Conservation (phyloP, 2,797 vertebrate species). For the Mionectes olivaceus region DNA sequence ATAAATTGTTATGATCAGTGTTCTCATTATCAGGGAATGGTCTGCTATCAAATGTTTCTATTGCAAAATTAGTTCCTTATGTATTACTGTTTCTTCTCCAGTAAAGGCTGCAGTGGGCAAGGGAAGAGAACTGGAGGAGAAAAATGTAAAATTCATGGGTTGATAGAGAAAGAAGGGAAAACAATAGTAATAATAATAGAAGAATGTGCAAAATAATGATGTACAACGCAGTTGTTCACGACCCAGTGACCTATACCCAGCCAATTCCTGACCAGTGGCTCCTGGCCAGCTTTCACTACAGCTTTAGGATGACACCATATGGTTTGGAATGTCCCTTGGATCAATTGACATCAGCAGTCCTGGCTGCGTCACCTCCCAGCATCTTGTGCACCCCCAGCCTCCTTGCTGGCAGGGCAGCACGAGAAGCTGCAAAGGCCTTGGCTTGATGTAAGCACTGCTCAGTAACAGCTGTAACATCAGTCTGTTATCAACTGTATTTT, state of each 20-base stretch:
- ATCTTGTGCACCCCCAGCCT: background rate
- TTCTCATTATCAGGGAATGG: background rate
- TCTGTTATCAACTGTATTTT: background rate
- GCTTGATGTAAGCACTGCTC: background rate
- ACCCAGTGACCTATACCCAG: background rate
- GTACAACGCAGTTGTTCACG: background rate
- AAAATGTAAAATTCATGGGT: background rate
- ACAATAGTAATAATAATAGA: background rate
- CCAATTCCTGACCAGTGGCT: background rate
- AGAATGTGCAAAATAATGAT: background rate
- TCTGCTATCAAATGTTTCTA: background rate
- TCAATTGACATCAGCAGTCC: background rate
- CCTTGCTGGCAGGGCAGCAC: fast-evolving
- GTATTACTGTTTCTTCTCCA: background rate
- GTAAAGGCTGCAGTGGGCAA: background rate
- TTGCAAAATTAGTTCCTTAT: background rate
- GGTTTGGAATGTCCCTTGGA: background rate
- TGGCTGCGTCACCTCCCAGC: background rate
- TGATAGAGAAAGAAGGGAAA: background rate
- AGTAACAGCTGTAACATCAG: background rate
- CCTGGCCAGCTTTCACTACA: background rate
- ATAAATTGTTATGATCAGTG: background rate
- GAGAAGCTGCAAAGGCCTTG: background rate
- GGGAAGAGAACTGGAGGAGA: fast-evolving
- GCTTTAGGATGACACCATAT: background rate